Conservation (phyloP, 1,140 invertebrate species). For the Pemphigus obesinymphae region DNA sequence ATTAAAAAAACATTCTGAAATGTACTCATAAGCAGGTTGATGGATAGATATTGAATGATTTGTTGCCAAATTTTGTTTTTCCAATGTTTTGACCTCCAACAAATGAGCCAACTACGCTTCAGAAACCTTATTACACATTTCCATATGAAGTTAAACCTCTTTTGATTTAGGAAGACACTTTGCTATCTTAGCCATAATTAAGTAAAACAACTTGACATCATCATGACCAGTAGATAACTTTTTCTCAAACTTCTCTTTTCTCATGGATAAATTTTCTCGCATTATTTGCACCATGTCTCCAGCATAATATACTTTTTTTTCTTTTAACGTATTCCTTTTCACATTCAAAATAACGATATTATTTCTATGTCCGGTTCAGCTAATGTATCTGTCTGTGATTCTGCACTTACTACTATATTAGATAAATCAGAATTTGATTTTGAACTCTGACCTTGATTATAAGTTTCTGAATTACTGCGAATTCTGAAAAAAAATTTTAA, state of each 20-base stretch:
- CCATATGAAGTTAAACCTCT: neutral
- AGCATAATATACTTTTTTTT: neutral
- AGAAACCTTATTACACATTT: neutral
- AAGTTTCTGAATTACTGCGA: neutral
- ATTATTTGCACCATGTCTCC: neutral
- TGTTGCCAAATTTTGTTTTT: neutral
- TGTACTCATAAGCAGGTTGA: neutral
- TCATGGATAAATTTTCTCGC: neutral
- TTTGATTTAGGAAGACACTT: neutral
- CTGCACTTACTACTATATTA: neutral
- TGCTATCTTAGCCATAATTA: constrained; percentile 16
- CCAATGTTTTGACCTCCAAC: neutral
- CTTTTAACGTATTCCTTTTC: neutral
- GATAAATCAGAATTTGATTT: no score
- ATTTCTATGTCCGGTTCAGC: no score
- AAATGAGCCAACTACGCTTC: neutral
- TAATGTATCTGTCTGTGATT: no score
- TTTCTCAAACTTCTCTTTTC: neutral
- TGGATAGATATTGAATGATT: neutral
- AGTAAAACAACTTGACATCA: neutral
- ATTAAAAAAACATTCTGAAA: neutral
- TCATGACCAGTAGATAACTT: neutral
- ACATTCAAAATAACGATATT: no score
- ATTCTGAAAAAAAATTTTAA: no score
- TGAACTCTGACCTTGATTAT: neutral